Evolutionary conservation across 2,113 vertebrate species (phyloP).

Genomic region (Rhinoptilus africanus): DNA sequence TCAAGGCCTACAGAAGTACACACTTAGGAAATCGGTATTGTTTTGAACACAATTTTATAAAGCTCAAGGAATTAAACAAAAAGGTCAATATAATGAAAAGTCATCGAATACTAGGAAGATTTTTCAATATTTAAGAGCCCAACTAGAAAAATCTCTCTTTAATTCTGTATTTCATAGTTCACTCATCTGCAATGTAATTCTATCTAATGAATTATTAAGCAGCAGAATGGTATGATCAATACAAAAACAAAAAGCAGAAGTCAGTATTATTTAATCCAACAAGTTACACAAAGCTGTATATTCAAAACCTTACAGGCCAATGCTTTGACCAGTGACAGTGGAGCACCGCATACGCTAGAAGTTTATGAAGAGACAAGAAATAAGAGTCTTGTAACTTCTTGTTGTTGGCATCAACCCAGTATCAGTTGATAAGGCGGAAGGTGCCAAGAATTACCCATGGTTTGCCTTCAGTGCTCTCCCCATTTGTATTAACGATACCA

Average conservation of each 20-base stretch:
- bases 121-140: neutral
- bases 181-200: too few relatives aligned
- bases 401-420: neutral
- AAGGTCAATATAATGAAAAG: neutral
- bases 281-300: neutral
- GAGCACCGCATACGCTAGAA: rapidly evolving
- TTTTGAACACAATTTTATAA: neutral
- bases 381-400: neutral
- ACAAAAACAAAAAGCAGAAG: neutral
- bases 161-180: neutral
- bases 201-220: neutral
- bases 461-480: neutral
- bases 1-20: neutral
- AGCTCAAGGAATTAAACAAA: neutral
- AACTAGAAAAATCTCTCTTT: neutral
- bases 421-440: neutral
- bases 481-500: neutral
- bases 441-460: neutral
- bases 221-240: neutral
- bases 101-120: neutral
- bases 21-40: neutral
- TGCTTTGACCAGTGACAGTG: neutral
- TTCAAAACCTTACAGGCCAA: neutral
- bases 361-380: neutral
- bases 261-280: rapidly evolving